Evolutionary conservation across 2,113 vertebrate genomes (phyloP).

Genomic region (Cynoglossus semilaevis): DNA sequence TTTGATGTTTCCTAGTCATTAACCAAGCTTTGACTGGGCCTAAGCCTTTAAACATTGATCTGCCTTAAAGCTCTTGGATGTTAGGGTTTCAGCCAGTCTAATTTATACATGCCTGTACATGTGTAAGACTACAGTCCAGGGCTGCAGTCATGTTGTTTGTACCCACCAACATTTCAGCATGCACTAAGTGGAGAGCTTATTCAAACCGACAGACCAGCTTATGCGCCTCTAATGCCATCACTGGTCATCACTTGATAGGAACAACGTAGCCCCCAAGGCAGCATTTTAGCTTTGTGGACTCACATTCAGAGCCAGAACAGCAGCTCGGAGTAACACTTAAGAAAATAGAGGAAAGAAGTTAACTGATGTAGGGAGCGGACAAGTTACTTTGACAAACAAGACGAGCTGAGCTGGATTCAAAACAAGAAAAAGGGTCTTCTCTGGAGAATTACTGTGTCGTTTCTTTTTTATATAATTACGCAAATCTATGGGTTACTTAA

Average conservation of each 20-base stretch:
- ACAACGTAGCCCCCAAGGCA: conserved; percentile 61
- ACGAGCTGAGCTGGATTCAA: too few relatives aligned
- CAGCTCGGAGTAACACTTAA: too few relatives aligned
- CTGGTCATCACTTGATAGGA: conserved; percentile 70
- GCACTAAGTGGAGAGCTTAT: conserved; percentile 60
- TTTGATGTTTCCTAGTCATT: conserved; percentile 36
- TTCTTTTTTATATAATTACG: too few relatives aligned
- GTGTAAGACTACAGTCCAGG: conserved; percentile 35
- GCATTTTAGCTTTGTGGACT: conserved; percentile 48
- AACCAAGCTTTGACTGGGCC: conserved; percentile 28
- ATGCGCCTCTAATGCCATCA: conserved; percentile 71
- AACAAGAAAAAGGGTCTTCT: too few relatives aligned
- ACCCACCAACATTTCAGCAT: conserved; percentile 25
- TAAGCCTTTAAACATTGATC: conserved; percentile 55
- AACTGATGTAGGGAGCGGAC: conserved; percentile 25
- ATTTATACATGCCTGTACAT: conserved; percentile 21
- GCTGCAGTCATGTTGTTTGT: conserved; percentile 32
- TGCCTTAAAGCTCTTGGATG: conserved; percentile 28
- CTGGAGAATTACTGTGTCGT: too few relatives aligned
- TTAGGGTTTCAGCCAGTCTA: conserved; percentile 35
- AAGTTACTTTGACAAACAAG: too few relatives aligned
- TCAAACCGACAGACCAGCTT: conserved; percentile 68
- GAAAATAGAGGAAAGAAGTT: conserved; percentile 29
- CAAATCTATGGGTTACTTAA: too few relatives aligned
- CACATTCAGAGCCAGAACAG: not conserved